Percentiles rank a stretch among this genome's conserved stretches.
Conservation (phyloP, 2,113 vertebrate genomes). For the Saccopteryx bilineata region DNA sequence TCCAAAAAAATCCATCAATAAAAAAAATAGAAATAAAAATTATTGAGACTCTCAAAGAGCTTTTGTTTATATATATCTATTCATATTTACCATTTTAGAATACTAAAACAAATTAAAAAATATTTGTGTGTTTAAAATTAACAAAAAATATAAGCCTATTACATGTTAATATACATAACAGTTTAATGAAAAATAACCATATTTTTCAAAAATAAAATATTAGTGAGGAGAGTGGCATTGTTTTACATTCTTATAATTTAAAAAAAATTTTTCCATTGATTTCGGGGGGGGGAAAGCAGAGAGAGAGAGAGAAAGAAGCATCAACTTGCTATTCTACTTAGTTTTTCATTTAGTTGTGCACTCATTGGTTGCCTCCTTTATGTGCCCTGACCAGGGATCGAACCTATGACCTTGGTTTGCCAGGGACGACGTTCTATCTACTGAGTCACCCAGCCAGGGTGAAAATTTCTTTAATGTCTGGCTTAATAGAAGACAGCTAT, state of each 20-base stretch:
- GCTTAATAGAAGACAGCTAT: constrained; percentile 21
- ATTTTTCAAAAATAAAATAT: background rate
- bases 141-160: background rate
- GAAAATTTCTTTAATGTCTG: background rate
- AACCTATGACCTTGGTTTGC: too few relatives aligned
- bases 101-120: background rate
- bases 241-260: constrained; percentile 3
- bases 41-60: background rate
- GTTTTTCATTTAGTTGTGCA: too few relatives aligned
- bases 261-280: too few relatives aligned
- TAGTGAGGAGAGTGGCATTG: background rate
- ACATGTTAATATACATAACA: background rate
- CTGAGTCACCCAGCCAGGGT: too few relatives aligned
- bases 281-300: too few relatives aligned
- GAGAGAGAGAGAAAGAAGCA: too few relatives aligned
- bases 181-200: background rate
- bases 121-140: constrained; percentile 31
- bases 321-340: too few relatives aligned
- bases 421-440: too few relatives aligned
- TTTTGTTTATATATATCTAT: constrained; percentile 42
- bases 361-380: too few relatives aligned
- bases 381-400: too few relatives aligned
- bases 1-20: too few relatives aligned
- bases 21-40: background rate
- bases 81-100: background rate